These are phyloP conservation scores for Schizaphis graminum DNA, from an alignment of 2,888 invertebrate species.

Conservation along the genomic window DNA sequence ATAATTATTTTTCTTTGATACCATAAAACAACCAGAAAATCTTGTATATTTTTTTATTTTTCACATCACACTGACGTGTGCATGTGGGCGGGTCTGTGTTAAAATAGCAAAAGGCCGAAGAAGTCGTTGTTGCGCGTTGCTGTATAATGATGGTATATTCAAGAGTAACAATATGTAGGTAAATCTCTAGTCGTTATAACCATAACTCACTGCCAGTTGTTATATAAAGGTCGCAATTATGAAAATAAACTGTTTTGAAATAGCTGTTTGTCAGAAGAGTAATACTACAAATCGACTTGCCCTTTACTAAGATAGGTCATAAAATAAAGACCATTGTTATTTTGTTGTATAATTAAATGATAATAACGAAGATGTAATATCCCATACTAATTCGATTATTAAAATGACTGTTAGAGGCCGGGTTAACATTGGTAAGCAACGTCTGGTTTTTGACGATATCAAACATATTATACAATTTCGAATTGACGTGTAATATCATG, in stretches of 20 bases:
- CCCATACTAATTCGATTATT: not conserved
- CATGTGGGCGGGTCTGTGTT: not conserved
- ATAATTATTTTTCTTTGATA: too few relatives aligned
- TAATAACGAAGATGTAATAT: not conserved
- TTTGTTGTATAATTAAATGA: not conserved
- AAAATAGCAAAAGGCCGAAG: not conserved
- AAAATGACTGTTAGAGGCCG: not conserved
- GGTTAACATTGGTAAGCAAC: not conserved
- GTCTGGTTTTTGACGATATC: not conserved
- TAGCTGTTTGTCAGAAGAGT: not conserved
- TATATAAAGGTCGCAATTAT: not conserved
- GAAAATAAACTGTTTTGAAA: not conserved
- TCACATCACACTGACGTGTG: not conserved
- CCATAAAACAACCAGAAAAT: not conserved
- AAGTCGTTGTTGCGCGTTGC: not conserved
- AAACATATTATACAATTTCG: not conserved
- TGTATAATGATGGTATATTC: not conserved
- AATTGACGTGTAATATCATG: not conserved
- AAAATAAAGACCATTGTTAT: not conserved
- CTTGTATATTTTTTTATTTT: not conserved
- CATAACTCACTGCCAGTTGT: not conserved
- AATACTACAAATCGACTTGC: not conserved
- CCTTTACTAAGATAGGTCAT: not conserved
- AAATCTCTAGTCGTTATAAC: not conserved
- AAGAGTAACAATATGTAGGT: not conserved